phyloP scores from a whole-genome alignment of 2,888 invertebrate genomes.

The Apamea epomidion region DNA sequence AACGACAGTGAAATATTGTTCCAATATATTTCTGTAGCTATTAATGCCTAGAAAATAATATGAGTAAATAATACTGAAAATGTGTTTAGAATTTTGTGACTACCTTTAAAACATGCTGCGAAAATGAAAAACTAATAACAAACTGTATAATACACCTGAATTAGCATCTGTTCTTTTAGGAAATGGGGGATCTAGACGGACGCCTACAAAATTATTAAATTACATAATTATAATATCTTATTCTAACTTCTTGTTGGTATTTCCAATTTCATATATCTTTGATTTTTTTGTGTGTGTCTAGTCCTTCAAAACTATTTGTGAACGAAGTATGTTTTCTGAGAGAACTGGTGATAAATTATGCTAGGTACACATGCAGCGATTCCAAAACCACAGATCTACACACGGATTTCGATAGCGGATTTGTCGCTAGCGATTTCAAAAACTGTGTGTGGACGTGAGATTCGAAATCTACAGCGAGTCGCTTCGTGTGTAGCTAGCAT shows the following conservation, averaged over 20 bases:
- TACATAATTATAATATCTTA: background rate
- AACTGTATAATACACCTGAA: slow-evolving; percentile 57
- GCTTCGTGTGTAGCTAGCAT: background rate
- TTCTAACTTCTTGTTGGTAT: slow-evolving; percentile 7
- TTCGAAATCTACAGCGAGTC: background rate
- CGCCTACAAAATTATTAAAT: background rate
- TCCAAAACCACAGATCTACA: background rate
- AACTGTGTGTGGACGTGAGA: background rate
- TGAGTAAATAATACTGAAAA: slow-evolving; percentile 8
- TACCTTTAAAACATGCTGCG: slow-evolving; percentile 35
- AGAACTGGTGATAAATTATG: slow-evolving; percentile 42
- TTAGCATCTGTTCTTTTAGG: slow-evolving; percentile 50
- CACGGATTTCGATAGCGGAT: background rate
- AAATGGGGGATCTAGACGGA: slow-evolving; percentile 15
- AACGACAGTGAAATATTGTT: slow-evolving; percentile 18
- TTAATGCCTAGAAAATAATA: slow-evolving; percentile 9
- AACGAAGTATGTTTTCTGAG: slow-evolving; percentile 47
- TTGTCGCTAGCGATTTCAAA: background rate
- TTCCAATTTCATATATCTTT: background rate
- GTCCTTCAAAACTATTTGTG: slow-evolving; percentile 36
- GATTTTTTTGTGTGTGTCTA: slow-evolving; percentile 18
- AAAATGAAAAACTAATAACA: slow-evolving; percentile 43
- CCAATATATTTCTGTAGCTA: slow-evolving; percentile 28
- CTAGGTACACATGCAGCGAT: background rate
- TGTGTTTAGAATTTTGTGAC: slow-evolving; percentile 46